These are phyloP conservation scores for Octomys mimax DNA, from an alignment of 2,797 vertebrate species.

Conservation along the genomic window DNA sequence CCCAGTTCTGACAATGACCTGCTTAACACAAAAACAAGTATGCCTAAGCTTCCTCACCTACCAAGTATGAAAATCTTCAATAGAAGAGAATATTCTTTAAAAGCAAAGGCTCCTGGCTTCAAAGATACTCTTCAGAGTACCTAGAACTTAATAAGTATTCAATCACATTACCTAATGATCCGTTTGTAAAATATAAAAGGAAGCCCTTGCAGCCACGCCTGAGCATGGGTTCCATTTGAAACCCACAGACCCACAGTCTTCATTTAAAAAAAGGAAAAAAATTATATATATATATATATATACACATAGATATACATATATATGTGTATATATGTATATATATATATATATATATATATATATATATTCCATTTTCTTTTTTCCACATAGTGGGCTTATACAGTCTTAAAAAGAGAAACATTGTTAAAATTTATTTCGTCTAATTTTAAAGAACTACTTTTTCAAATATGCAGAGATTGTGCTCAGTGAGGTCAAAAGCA, in stretches of 20 bases:
- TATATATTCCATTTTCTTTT: constrained; percentile 53
- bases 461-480: constrained; percentile 68
- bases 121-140: constrained; percentile 35
- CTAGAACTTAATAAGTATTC: constrained; percentile 49
- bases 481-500: constrained; percentile 70
- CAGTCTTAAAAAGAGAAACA: constrained; percentile 59
- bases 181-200: constrained; percentile 58
- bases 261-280: not conserved
- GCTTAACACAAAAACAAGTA: constrained; percentile 47
- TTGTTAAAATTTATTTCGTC: constrained; percentile 72
- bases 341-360: not conserved
- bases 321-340: not conserved
- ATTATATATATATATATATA: too few relatives aligned
- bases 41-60: constrained; percentile 48
- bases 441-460: constrained; percentile 75
- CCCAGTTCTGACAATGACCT: constrained; percentile 55
- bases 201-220: constrained; percentile 43
- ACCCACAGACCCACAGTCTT: constrained; percentile 52
- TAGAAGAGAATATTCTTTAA: constrained; percentile 48
- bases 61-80: constrained; percentile 56
- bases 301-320: not conserved
- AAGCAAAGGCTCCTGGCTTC: constrained; percentile 59
- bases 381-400: constrained; percentile 27
- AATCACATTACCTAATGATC: constrained; percentile 36
- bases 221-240: constrained; percentile 57